These are phyloP conservation scores for Paramacrobiotus metropolitanus DNA, from an alignment of 1,140 invertebrate species.

Conservation along the genomic window DNA sequence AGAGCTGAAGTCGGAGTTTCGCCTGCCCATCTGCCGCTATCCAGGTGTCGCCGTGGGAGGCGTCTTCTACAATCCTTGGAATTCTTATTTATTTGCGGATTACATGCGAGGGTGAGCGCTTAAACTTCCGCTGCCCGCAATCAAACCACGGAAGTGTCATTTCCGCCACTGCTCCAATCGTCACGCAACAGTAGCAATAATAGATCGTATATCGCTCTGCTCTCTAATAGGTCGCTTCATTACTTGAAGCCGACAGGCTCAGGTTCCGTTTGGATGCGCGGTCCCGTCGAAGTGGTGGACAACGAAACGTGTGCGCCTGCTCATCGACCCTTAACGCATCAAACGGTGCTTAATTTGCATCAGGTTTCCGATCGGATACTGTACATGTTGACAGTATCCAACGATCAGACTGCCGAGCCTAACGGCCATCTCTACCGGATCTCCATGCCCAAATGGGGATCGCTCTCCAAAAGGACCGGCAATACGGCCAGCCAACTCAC, in stretches of 20 bases:
- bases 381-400: background rate
- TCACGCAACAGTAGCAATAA: too few relatives aligned
- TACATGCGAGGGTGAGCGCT: background rate
- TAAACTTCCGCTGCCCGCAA: too few relatives aligned
- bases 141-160: too few relatives aligned
- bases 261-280: background rate
- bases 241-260: background rate
- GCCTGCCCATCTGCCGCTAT: background rate
- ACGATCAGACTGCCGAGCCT: background rate
- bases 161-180: too few relatives aligned
- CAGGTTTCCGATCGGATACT: background rate
- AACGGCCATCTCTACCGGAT: background rate
- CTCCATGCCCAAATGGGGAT: background rate
- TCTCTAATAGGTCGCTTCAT: background rate
- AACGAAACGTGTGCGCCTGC: background rate
- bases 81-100: background rate
- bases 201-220: background rate
- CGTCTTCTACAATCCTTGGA: background rate
- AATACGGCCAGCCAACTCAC: too few relatives aligned
- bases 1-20: constrained; percentile 1
- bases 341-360: background rate
- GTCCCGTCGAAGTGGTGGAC: background rate
- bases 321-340: background rate
- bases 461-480: background rate
- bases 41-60: background rate